A percentile compares a stretch with the other conserved stretches of the same genome.
These are phyloP conservation scores for Cryptotermes secundus DNA, from an alignment of 1,140 invertebrate species.

Conservation along the genomic window DNA sequence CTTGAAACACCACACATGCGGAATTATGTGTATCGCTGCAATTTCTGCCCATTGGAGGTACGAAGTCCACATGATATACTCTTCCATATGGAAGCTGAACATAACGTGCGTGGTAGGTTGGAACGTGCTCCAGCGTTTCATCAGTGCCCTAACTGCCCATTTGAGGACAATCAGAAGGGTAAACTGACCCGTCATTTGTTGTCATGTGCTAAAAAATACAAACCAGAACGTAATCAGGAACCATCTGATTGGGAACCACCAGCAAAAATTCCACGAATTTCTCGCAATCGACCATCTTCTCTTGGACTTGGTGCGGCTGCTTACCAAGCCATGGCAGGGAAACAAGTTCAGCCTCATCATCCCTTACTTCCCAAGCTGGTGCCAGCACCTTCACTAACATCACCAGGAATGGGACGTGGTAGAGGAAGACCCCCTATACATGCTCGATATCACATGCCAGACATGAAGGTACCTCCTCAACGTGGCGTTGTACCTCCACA, in stretches of 20 bases:
- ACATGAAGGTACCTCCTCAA: constrained; percentile 9
- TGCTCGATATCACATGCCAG: constrained; percentile 17
- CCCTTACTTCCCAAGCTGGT: constrained; percentile 56
- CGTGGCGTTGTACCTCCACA: constrained; percentile 24
- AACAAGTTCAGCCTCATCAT: constrained; percentile 49
- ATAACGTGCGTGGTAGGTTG: constrained; percentile 77
- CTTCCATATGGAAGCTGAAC: constrained; percentile 88
- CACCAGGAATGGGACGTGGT: constrained; percentile 41
- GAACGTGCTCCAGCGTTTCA: constrained; percentile 84
- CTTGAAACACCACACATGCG: constrained; percentile 90
- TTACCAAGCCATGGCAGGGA: constrained; percentile 48
- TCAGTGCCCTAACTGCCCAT: constrained; percentile 91
- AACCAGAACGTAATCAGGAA: constrained; percentile 79
- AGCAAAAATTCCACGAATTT: constrained; percentile 81
- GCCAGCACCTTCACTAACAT: constrained; percentile 47
- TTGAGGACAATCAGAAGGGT: constrained; percentile 93
- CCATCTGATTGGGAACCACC: constrained; percentile 90
- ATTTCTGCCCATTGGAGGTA: constrained; percentile 82
- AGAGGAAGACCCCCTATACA: constrained; percentile 46
- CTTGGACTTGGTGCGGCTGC: constrained; percentile 38
- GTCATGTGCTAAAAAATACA: constrained; percentile 89
- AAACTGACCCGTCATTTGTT: constrained; percentile 85
- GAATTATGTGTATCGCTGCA: constrained; percentile 78
- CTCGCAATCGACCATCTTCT: constrained; percentile 53
- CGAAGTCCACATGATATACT: constrained; percentile 83